Base-by-base conservation (phyloP, 2,113 vertebrate species). In the Caranx melampygus region DNA sequence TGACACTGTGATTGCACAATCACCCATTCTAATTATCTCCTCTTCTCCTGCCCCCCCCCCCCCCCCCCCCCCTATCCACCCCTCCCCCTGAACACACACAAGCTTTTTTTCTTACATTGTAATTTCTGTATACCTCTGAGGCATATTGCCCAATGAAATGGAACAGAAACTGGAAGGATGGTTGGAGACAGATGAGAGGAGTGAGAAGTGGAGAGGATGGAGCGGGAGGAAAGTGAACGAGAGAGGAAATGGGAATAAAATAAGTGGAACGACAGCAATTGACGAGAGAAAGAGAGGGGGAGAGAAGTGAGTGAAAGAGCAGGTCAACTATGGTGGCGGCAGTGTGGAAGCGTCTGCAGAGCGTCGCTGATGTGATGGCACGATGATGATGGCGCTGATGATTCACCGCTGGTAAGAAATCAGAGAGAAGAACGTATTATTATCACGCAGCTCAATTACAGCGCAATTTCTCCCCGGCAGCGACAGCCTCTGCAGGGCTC, bases 361-460 rank as follows among this genome's bases (percentile, higher is more conserved):
- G 82, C 75, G 61, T 86, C 78, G 84, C 72, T 82, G 89, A 90
- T 92, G 83, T 82, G 88, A 91, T 87, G 88, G 87, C 84, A 87
- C 51, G 65, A 86, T 85, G 90, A 92, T 86, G 90, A 88, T 91
- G 89, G 77, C 82, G 88, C 80, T 92, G 89, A 91, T 89, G 89
- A 91, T 90, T 89, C 87, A 88, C 87, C 62, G 79, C 87, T 90
- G 81, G 86, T 88, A 85, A 81, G 84, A 92, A 92, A 92, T 90
- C 91, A 90, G 83, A 86, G 79, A 75, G 89, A 87, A 88, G 85
- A 92, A 89, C 88, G 34, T 90, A 87, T 91, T 88, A 94, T 92
- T 91, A 92, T 92, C 84, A 85, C 54, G 77, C 78, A 69, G 91
- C 93, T 93, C 93, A 92, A 93, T 93, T 94, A 92, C 86, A 83